Evolutionary conservation across 2,888 invertebrate species (phyloP).

Genomic region (Nomada fucata): DNA sequence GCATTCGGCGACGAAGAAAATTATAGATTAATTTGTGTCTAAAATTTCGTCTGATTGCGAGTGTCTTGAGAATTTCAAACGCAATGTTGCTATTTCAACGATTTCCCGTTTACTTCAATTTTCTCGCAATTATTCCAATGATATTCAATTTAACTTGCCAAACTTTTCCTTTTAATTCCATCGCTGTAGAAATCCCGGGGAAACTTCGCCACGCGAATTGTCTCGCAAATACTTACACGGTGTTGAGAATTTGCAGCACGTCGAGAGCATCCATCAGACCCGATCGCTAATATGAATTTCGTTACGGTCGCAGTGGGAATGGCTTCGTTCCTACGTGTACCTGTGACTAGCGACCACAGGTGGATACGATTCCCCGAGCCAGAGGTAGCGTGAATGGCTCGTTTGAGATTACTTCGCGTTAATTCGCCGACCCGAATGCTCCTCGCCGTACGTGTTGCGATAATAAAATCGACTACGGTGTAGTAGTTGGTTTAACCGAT

Average conservation of each 20-base stretch:
- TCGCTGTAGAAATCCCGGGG: neutral
- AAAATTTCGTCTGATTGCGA: neutral
- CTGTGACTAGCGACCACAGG: slow-evolving; percentile 45
- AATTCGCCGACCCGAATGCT: slow-evolving; percentile 28
- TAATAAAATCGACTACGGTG: slow-evolving; percentile 18
- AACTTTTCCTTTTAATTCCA: neutral
- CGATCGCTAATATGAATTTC: slow-evolving; percentile 50
- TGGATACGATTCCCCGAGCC: slow-evolving; percentile 30
- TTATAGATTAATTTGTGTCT: neutral
- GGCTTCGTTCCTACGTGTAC: slow-evolving; percentile 35
- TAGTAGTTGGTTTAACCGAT: neutral
- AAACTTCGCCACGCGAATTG: no score
- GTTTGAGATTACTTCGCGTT: slow-evolving; percentile 40
- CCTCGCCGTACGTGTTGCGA: slow-evolving; percentile 24
- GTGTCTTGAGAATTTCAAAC: neutral
- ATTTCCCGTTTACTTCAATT: neutral
- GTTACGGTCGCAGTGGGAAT: slow-evolving; percentile 35
- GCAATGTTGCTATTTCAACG: neutral
- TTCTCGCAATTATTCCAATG: neutral
- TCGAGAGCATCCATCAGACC: slow-evolving; percentile 39
- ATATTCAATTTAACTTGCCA: no score
- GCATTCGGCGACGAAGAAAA: neutral
- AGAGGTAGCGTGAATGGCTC: slow-evolving; percentile 34
- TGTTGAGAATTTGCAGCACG: slow-evolving; percentile 29
- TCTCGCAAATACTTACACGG: no score